Evolutionary conservation across 2,888 invertebrate genomes (phyloP).

Genomic region (Oscheius sp.): DNA sequence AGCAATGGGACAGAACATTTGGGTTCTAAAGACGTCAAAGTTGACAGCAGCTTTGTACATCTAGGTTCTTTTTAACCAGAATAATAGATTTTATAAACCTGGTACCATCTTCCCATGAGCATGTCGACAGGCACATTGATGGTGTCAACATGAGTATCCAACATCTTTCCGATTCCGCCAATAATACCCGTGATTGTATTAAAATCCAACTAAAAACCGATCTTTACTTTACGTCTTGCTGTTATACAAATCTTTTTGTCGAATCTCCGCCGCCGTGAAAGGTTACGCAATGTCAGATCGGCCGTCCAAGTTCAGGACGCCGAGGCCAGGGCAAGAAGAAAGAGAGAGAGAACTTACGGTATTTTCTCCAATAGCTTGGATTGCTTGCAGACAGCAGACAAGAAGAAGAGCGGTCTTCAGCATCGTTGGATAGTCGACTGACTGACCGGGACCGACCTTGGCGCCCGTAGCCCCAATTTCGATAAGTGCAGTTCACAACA

Average conservation of each 20-base stretch:
- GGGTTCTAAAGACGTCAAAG: conserved; percentile 70
- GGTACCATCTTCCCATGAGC: conserved; percentile 70
- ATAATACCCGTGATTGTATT: conserved; percentile 68
- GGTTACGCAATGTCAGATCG: neutral
- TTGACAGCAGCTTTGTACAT: conserved; percentile 71
- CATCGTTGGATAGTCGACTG: conserved; percentile 33
- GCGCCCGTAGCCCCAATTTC: conserved; percentile 30
- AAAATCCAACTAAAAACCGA: conserved; percentile 66
- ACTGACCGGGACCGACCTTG: conserved; percentile 30
- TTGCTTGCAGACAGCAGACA: conserved; percentile 28
- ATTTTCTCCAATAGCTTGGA: conserved; percentile 65
- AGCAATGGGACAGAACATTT: conserved; percentile 70
- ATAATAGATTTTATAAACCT: conserved; percentile 53
- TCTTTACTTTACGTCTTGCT: neutral
- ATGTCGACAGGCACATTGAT: conserved; percentile 67
- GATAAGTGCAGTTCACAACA: conserved; percentile 32
- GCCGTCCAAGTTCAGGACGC: neutral
- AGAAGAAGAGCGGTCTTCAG: conserved; percentile 33
- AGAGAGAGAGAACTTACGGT: conserved; percentile 54
- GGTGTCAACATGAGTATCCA: conserved; percentile 65
- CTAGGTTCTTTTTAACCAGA: conserved; percentile 17
- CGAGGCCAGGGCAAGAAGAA: neutral
- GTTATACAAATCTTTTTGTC: neutral
- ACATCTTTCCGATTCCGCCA: conserved; percentile 69
- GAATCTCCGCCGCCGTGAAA: neutral